Evolutionary conservation across 2,888 invertebrate species (phyloP).

Genomic region (Cerceris rybyensis): DNA sequence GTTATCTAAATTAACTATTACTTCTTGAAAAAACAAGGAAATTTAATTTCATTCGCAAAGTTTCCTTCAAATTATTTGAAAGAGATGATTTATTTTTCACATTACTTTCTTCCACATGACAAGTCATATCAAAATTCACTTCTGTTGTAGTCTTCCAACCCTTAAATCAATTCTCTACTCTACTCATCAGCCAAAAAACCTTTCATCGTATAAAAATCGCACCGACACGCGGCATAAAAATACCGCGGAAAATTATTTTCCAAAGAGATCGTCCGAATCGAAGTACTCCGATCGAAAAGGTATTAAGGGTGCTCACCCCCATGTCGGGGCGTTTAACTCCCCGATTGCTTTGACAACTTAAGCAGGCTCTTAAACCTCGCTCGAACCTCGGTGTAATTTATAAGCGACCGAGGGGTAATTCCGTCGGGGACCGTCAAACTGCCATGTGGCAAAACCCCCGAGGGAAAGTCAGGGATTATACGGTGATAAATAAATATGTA

Average conservation of each 20-base stretch:
- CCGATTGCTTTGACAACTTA: constrained; percentile 80
- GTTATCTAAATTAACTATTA: too few species aligned
- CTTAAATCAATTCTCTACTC: too few species aligned
- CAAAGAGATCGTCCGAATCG: neutral
- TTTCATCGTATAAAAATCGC: too few species aligned
- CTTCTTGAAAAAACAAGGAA: too few species aligned
- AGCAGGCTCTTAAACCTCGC: constrained; percentile 79
- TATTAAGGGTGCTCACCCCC: constrained; percentile 60
- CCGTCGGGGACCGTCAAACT: constrained; percentile 76
- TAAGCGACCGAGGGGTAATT: constrained; percentile 74
- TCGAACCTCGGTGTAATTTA: constrained; percentile 79
- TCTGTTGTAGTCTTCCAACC: too few species aligned
- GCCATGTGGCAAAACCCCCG: constrained; percentile 79
- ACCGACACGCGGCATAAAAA: neutral
- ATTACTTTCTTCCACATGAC: too few species aligned
- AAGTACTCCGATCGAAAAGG: constrained; percentile 58
- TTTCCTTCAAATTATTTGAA: too few species aligned
- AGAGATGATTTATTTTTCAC: too few species aligned
- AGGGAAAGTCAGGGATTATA: constrained; percentile 80
- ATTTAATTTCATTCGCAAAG: too few species aligned
- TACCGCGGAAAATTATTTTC: constrained; percentile 4
- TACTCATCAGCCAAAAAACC: too few species aligned
- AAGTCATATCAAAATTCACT: too few species aligned
- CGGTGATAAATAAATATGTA: constrained; percentile 80
- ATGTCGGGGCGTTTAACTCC: constrained; percentile 73